Evolutionary conservation across 92 coral and sea anemone species (phyloP), one percentile per base, ranked within the genome.

Genomic region (Palythoa grandiflora): DNA sequence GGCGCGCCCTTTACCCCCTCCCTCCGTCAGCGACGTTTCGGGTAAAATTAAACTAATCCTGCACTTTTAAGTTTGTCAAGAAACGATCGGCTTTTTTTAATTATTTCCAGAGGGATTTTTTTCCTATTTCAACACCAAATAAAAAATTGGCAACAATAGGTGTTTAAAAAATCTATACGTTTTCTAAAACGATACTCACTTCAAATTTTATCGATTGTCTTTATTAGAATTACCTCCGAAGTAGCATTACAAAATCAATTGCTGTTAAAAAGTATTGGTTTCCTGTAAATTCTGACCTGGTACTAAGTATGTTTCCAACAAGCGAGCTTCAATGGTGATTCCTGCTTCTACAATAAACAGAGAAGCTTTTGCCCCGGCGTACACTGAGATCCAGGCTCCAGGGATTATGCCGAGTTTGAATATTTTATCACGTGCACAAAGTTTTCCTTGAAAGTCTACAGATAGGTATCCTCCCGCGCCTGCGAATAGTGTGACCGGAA

Each of bases 381-480:
- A 78, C 20, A 93, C 99, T 1, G 91, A 72, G 52, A 97, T 77
- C 97, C 94, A 93, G 2, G 98, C 99, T 5, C 99, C 99, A 1
- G 99, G 99, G 21, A 96, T 93, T n/a, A 96, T 78, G 7, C 92
- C 95, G 17, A 95, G 89, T 83, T 91, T 95, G 70, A 95, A 92
- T 16, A 84, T 88, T 73, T 89, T 92, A 50, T 97, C 99, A 9
- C 94, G 92, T 83, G 94, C 84, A 74, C 99, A 95, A 15, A 97
- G 73, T 73, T 91, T 91, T 9, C 94, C 94, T 79, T 93, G 90
- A 78, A 83, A 93, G 71, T 97, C 96, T 35, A 94, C 94, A 73
- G 83, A 88, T n/a, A n/a, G n/a, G 75, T 92, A 97, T 1, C 97
- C 98, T 10, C 95, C 96, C 1, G 98, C 98, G 65, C 99, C 98